Conservation (phyloP, 2,888 invertebrate species). For the Chrysolina oricalcia region DNA sequence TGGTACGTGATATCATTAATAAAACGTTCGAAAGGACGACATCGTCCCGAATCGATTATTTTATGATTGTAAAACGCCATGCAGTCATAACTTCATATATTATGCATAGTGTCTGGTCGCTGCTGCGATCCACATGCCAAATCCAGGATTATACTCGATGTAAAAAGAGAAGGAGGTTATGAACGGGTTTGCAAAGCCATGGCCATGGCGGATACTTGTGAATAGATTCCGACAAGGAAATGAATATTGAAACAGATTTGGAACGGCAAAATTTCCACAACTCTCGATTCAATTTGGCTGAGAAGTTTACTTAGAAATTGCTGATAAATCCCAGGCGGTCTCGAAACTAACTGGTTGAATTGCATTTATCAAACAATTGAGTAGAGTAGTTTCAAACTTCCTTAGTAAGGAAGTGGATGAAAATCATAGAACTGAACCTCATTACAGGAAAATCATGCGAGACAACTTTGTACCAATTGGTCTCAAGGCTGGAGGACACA, state of each 20-base stretch:
- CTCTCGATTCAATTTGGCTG: neutral
- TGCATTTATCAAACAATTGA: neutral
- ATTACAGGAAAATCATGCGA: too few species aligned
- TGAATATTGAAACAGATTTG: neutral
- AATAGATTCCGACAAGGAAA: neutral
- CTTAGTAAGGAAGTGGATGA: too few species aligned
- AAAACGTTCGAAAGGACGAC: slow-evolving; percentile 42
- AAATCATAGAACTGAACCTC: too few species aligned
- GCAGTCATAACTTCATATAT: slow-evolving; percentile 54
- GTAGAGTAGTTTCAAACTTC: neutral
- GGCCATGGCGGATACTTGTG: neutral
- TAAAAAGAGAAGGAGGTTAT: neutral
- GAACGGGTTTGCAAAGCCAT: slow-evolving; percentile 1
- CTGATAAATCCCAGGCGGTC: too few species aligned
- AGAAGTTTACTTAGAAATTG: too few species aligned
- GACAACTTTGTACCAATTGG: too few species aligned
- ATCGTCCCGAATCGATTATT: slow-evolving; percentile 43
- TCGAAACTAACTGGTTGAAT: neutral
- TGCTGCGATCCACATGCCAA: slow-evolving; percentile 20
- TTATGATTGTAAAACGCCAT: slow-evolving; percentile 42
- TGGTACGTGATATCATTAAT: slow-evolving; percentile 44
- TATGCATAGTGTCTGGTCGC: slow-evolving; percentile 54
- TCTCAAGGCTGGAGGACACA: too few species aligned
- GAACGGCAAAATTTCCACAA: neutral
- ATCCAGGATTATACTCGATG: slow-evolving; percentile 23